These are phyloP conservation scores for Ormyrus labotus DNA, from an alignment of 2,888 invertebrate species.

Conservation along the genomic window DNA sequence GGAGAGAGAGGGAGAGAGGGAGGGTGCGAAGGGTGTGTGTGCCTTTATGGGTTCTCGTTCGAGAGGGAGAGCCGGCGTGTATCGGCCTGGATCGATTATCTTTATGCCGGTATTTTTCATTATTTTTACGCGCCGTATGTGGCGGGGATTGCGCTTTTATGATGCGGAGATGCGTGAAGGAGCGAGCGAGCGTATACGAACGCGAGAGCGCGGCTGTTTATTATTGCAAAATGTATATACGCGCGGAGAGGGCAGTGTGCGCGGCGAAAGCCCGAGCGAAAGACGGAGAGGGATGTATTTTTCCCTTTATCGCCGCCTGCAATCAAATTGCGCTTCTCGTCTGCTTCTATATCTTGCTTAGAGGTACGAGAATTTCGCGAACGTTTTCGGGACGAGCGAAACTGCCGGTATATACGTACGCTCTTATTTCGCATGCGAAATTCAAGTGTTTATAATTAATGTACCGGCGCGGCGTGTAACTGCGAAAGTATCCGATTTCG, in stretches of 20 bases:
- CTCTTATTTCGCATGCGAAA: no score
- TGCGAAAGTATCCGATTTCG: no score
- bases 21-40: constrained; percentile 39
- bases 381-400: no score
- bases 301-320: not conserved
- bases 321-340: no score
- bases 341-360: no score
- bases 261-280: not conserved
- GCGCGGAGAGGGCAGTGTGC: not conserved
- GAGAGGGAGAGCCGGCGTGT: not conserved
- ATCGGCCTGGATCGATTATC: constrained; percentile 46
- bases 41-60: constrained; percentile 29
- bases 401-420: no score
- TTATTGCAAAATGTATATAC: constrained; percentile 18
- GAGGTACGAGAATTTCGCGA: no score
- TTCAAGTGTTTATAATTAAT: no score
- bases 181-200: not conserved
- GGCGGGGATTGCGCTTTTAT: constrained; percentile 38
- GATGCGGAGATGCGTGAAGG: constrained; percentile 37
- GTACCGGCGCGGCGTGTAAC: no score
- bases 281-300: not conserved
- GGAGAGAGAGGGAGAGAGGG: constrained; percentile 12
- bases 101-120: constrained; percentile 50
- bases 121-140: constrained; percentile 28
- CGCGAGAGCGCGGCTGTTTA: constrained; percentile 4